Evolutionary conservation across 2,113 vertebrate genomes (phyloP).

Genomic region (Tonatia bakeri): DNA sequence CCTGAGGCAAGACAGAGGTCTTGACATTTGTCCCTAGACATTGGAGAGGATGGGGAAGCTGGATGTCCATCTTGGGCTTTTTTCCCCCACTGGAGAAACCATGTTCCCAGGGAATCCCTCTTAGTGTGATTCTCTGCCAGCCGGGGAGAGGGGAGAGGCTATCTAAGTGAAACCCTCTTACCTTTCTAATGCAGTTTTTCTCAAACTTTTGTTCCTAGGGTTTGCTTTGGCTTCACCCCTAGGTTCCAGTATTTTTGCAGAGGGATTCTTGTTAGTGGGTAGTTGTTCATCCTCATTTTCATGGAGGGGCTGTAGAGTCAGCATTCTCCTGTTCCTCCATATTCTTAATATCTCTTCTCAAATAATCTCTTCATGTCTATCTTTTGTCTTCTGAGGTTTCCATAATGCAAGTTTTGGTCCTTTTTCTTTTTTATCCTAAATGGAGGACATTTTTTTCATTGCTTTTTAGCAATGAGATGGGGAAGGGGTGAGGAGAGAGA

Average conservation of each 20-base stretch:
- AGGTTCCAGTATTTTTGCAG: background rate
- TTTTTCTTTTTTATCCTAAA: no score
- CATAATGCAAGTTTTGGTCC: background rate
- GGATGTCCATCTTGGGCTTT: background rate
- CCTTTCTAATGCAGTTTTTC: background rate
- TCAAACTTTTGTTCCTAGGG: background rate
- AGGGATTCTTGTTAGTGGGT: background rate
- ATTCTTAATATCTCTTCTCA: background rate
- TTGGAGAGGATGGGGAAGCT: background rate
- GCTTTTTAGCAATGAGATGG: no score
- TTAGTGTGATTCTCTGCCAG: background rate
- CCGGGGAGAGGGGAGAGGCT: background rate
- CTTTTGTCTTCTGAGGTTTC: background rate
- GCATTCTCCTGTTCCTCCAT: background rate
- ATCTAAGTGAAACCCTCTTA: background rate
- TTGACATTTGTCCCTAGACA: background rate
- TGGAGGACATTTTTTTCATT: no score
- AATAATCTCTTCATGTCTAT: background rate
- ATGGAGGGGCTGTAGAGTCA: background rate
- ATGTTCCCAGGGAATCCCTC: background rate
- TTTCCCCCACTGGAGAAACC: background rate
- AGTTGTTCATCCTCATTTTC: background rate
- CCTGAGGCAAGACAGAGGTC: background rate
- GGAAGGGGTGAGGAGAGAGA: no score
- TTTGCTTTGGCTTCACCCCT: background rate